phyloP scores from a whole-genome alignment of 2,797 vertebrate genomes.

The Novumbra hubbsi region DNA sequence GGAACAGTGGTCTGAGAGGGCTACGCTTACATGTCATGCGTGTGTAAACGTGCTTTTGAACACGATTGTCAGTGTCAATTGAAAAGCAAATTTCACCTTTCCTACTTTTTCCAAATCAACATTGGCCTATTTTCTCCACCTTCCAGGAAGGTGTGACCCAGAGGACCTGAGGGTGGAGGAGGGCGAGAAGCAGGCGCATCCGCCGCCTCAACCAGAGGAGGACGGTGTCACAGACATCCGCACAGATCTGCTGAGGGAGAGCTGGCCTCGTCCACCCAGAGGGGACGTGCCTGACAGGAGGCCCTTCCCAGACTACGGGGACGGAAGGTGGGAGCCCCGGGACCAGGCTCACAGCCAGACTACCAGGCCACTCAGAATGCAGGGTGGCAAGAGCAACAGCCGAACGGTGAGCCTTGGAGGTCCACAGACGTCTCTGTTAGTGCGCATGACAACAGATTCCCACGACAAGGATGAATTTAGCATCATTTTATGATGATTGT shows the following conservation, averaged over 20 bases:
- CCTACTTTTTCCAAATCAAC: not conserved
- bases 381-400: slow-evolving; percentile 23
- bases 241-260: slow-evolving; percentile 66
- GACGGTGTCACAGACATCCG: slow-evolving; percentile 50
- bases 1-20: not conserved
- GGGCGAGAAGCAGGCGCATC: slow-evolving; percentile 20
- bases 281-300: slow-evolving; percentile 64
- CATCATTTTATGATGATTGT: not conserved
- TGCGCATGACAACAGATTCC: not conserved
- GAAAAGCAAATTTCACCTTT: not conserved
- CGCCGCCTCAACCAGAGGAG: slow-evolving; percentile 22
- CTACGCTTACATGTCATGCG: not conserved
- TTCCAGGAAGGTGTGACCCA: slow-evolving; percentile 61
- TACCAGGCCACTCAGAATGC: slow-evolving; percentile 18
- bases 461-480: not conserved
- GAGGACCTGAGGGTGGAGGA: slow-evolving; percentile 46
- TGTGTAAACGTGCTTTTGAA: not conserved
- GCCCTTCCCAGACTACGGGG: slow-evolving; percentile 45
- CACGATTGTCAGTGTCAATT: not conserved
- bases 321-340: slow-evolving; percentile 35
- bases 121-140: not conserved
- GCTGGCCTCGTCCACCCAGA: slow-evolving; percentile 53
- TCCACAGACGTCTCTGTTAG: not conserved
- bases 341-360: slow-evolving; percentile 45
- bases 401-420: slow-evolving; percentile 31